A percentile compares a stretch with the other conserved stretches of the same genome.
Evolutionary conservation across 2,113 vertebrate species (phyloP).

Genomic region (Urocitellus parryii): DNA sequence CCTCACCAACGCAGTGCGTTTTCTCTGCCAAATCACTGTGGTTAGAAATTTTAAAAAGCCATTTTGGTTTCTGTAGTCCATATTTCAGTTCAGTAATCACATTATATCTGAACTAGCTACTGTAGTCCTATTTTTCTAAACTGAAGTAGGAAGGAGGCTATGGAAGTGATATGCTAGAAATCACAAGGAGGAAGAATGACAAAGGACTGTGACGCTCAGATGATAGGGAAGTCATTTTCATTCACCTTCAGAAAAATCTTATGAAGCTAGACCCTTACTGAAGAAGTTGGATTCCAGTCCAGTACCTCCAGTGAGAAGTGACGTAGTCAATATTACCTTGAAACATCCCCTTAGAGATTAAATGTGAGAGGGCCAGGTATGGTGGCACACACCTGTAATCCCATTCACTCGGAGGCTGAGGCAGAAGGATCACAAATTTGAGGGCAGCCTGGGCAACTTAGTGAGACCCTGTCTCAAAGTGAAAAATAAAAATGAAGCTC

Average conservation of each 20-base stretch:
- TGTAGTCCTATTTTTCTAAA: constrained; percentile 5
- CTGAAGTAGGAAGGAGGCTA: background rate
- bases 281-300: background rate
- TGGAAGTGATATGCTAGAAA: constrained; percentile 18
- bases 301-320: background rate
- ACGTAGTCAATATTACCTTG: constrained; percentile 10
- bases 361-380: background rate
- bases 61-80: constrained; percentile 14
- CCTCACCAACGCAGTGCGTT: constrained; percentile 51
- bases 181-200: background rate
- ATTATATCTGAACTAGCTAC: constrained; percentile 38
- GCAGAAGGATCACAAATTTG: background rate
- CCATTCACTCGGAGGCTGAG: background rate
- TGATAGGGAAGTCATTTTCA: background rate
- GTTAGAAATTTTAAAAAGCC: background rate
- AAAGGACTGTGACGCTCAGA: background rate
- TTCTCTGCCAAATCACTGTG: constrained; percentile 36
- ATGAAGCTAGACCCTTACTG: background rate
- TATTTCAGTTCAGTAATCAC: constrained; percentile 22
- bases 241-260: constrained; percentile 6
- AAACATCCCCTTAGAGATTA: background rate
- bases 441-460: background rate
- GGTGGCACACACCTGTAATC: background rate
- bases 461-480: background rate
- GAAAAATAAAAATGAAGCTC: background rate